Base-by-base conservation (phyloP, 1,140 invertebrate species). In the Cydia pomonella region DNA sequence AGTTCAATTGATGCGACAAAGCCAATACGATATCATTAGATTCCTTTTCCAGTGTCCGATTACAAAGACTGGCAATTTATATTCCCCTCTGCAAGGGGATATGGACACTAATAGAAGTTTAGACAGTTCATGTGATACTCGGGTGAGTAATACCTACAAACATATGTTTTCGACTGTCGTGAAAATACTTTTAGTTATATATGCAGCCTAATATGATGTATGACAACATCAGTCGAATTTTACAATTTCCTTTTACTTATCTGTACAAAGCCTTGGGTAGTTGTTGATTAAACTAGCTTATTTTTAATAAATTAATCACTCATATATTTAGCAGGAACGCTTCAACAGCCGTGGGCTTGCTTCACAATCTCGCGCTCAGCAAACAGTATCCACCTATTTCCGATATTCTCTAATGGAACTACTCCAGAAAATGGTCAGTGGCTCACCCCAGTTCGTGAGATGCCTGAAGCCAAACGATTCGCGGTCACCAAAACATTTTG, bases 321-420 rank as follows among this genome's bases (percentile, higher is more conserved):
- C 25, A 66, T 64, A 41, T 63, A 25, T 63, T 74, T 18, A 72
- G 6, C 76, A 91, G 84, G 91, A 93, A 75, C 86, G 89, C n/a
- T 93, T 94, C 80, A 95, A 94, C 66, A 95, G 95, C 78, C 91
- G 94, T 72, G 95, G 95, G 23, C 89, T 96, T 16, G 95, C 96
- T 1, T 97, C 96, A n/a, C 97, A 97, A 90, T 97, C 96, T 0
- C 93, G 97, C 80, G 96, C 95, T 7, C 97, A 97, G 87, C 97
- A 97, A 93, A 98, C 97, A 10, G 96, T 97, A 3, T 95, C 97
- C 4, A 97, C 97, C 6, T 97, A 97, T 85, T 97, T 97, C 92
- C 94, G 97, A 25, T 97, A 96, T 85, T 97, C 97, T 0, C 85
- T 98, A 27, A 97, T 97, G 96, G 97, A 97, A 87, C 91, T 98